Base-by-base conservation (phyloP, 1,140 invertebrate species). In the Acyrthosiphon pisum region DNA sequence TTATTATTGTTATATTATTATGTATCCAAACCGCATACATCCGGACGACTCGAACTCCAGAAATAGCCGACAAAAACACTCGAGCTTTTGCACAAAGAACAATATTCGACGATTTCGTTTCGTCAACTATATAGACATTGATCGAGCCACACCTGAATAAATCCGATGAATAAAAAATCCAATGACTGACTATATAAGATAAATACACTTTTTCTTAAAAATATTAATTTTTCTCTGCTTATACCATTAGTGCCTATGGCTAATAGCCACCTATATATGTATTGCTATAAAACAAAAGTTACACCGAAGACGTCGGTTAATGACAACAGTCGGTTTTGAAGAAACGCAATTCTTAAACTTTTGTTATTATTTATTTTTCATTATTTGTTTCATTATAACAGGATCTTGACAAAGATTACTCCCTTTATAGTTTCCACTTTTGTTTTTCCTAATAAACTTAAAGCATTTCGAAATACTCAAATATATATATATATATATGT, bases 311-410 rank as follows among this genome's bases (percentile, higher is more conserved):
- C 26, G 35, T 20, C 30, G 60, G 60, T 76, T 76, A 76, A 76
- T 41, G 37, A 83, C 20, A 18, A 83, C 37, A 26, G 41, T 41
- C 83, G 8, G 41, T 86, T 26, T 50, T 30, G 23, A 46, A n/a
- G 48, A 22, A 50, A 89, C 87, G 48, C 48, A 35, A 50, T 89
- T 53, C 26, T 89, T 22, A 37, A 89, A 89, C 20, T 89, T 89
- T 35, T 89, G 48, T 26, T 50, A 53, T 89, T 53, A 89, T 89
- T 53, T 48, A 88, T 89, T 89, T 88, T 35, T 88, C 46, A 50
- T 88, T 53, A 53, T 89, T 89, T 53, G 48, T 89, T 89, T 89
- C 87, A 89, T 89, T 89, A 89, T 89, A 53, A 53, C 46, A 11
- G 86, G 20, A 35, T 26, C 48, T 89, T 37, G 87, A 89, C 48